Conservation (phyloP, 2,888 invertebrate species). For the Oxycera nigricornis region DNA sequence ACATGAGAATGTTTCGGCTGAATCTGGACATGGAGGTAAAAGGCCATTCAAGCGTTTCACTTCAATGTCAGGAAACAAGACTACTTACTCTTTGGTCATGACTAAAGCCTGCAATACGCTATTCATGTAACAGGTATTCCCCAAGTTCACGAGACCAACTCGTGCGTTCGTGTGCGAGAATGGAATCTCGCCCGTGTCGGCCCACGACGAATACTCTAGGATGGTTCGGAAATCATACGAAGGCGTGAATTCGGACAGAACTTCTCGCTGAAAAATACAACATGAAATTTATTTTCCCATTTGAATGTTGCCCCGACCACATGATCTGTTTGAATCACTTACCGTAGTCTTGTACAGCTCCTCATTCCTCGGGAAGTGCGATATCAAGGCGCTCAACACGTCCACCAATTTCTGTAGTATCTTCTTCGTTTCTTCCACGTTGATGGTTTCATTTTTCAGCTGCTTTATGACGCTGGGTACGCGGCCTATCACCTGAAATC, state of each 20-base stretch:
- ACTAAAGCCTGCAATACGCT: conserved; percentile 84
- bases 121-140: conserved; percentile 91
- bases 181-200: conserved; percentile 50
- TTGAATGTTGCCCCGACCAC: too few species aligned
- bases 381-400: conserved; percentile 64
- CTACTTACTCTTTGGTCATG: conserved; percentile 76
- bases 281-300: background rate
- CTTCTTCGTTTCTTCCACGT: conserved; percentile 63
- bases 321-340: conserved; percentile 54
- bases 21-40: conserved; percentile 64
- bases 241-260: conserved; percentile 62
- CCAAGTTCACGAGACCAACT: conserved; percentile 81
- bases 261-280: conserved; percentile 55
- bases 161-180: conserved; percentile 53
- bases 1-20: conserved; percentile 70
- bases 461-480: conserved; percentile 64
- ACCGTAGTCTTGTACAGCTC: conserved; percentile 64
- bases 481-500: conserved; percentile 62
- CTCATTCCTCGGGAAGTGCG: conserved; percentile 64
- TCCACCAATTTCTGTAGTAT: conserved; percentile 70
- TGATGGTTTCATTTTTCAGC: conserved; percentile 66
- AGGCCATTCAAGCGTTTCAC: background rate
- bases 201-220: conserved; percentile 59
- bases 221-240: conserved; percentile 61
- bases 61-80: background rate